Base-by-base conservation (phyloP, 2,797 vertebrate genomes). In the Pterois miles region DNA sequence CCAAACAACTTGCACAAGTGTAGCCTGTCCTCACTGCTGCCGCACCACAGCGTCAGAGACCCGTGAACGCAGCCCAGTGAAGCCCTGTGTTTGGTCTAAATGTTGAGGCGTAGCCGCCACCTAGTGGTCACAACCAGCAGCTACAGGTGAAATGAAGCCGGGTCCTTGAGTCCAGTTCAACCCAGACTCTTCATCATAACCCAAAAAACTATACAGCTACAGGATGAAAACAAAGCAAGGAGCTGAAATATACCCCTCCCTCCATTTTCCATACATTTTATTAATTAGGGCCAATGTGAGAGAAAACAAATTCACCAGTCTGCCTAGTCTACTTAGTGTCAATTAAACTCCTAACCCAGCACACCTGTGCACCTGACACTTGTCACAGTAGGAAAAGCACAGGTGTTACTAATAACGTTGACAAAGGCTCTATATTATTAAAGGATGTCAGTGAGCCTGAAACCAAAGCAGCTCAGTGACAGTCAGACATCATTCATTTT, bases 61-160 rank as follows among this genome's bases (percentile, higher is more conserved):
- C 65, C 0, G 0, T 80, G 77, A 90, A 90, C 8, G 88, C 89
- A 84, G 63, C 90, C 80, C 58, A 16, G 80, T 38, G 75, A 67
- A 25, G 64, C 13, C 1, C 69, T 65, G 46, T 18, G 36, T 71
- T 10, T 46, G 50, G 56, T 57, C 58, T 46, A 54, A 83, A 86
- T 60, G 52, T 80, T 81, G 72, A 82, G 34, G 22, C 72, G 75
- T 78, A 68, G 56, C 16, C 78, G 78, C 94, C 92, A 91, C 78
- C 93, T 88, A 43, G 88, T 84, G 95, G 91, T 34, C 13, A 27
- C 4, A 71, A 2, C 0, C 0, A 14, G 64, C 3, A 74, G 6
- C 34, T 87, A 65, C 90, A 89, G 13, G 1, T 29, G 16, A 6
- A 20, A 12, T 33, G 16, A 6, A 20, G 14, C 11, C 7, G 56